Evolutionary conservation across 2,888 invertebrate genomes (phyloP).

Genomic region (Plagodis pulveraria): DNA sequence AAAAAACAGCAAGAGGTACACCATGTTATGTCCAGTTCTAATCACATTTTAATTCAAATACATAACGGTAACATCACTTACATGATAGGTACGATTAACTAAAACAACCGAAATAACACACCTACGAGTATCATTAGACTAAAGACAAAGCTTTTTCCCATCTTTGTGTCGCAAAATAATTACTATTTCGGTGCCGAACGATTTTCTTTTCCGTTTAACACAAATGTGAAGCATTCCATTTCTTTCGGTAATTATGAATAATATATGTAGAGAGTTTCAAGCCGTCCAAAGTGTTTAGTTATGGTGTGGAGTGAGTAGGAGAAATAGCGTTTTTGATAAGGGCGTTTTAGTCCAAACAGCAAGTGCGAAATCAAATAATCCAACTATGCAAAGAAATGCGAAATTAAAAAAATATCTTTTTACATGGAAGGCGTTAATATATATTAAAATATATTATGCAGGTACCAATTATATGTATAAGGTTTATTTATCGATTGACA

Average conservation of each 20-base stretch:
- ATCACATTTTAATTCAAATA: slow-evolving; percentile 28
- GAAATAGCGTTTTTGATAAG: slow-evolving; percentile 14
- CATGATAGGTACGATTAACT: slow-evolving; percentile 21
- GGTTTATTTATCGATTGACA: too few relatives aligned
- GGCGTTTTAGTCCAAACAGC: neutral
- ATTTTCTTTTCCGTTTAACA: slow-evolving; percentile 62
- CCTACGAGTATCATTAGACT: slow-evolving; percentile 29
- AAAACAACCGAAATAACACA: slow-evolving; percentile 23
- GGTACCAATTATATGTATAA: too few relatives aligned
- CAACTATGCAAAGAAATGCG: neutral
- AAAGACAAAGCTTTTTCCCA: slow-evolving; percentile 48
- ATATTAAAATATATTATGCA: too few relatives aligned
- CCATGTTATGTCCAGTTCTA: slow-evolving; percentile 10
- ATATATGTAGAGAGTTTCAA: slow-evolving; percentile 31
- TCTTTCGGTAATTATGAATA: slow-evolving; percentile 60
- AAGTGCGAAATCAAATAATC: neutral
- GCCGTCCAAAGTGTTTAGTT: slow-evolving; percentile 28
- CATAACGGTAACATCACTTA: slow-evolving; percentile 25
- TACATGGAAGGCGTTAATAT: too few relatives aligned
- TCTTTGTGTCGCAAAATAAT: slow-evolving; percentile 54
- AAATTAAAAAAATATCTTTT: too few relatives aligned
- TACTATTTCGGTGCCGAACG: slow-evolving; percentile 41
- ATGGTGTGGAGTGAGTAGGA: slow-evolving; percentile 13
- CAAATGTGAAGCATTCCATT: slow-evolving; percentile 58
- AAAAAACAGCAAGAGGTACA: neutral